phyloP scores from a whole-genome alignment of 2,797 vertebrate genomes.

The Tokudaia tokunoshimensis region DNA sequence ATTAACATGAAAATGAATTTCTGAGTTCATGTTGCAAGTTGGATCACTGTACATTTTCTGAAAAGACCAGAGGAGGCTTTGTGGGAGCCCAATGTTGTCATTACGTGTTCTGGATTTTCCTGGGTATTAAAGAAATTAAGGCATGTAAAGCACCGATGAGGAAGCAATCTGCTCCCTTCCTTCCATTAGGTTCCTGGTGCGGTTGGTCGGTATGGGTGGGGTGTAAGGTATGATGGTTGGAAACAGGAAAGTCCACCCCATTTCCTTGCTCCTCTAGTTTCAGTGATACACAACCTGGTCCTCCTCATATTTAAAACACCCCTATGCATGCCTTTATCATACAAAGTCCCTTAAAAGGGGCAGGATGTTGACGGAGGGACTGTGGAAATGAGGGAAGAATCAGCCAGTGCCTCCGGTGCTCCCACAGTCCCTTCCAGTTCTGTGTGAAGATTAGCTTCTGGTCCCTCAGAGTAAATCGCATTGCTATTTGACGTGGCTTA shows the following conservation, averaged over 20 bases:
- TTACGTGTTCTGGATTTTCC: background rate
- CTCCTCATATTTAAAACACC: conserved; percentile 31
- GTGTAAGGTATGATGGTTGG: background rate
- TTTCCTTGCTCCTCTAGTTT: conserved; percentile 57
- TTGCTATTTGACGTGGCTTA: background rate
- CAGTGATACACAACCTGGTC: background rate
- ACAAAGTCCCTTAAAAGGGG: background rate
- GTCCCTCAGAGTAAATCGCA: background rate
- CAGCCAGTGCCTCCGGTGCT: background rate
- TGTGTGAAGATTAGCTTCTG: background rate
- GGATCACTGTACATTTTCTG: background rate
- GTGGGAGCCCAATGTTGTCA: background rate
- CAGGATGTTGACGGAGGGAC: background rate
- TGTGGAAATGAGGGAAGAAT: background rate
- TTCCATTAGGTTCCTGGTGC: background rate
- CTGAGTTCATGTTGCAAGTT: conserved; percentile 69
- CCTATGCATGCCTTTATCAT: background rate
- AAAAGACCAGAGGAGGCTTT: conserved; percentile 6
- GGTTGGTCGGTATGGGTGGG: background rate
- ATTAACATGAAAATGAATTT: conserved; percentile 70
- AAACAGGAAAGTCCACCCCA: conserved; percentile 10
- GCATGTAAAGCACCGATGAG: background rate
- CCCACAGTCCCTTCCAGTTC: background rate
- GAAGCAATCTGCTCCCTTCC: background rate
- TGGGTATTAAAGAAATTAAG: background rate